These are phyloP conservation scores for Menura novaehollandiae DNA, from an alignment of 2,113 vertebrate species.

Conservation along the genomic window DNA sequence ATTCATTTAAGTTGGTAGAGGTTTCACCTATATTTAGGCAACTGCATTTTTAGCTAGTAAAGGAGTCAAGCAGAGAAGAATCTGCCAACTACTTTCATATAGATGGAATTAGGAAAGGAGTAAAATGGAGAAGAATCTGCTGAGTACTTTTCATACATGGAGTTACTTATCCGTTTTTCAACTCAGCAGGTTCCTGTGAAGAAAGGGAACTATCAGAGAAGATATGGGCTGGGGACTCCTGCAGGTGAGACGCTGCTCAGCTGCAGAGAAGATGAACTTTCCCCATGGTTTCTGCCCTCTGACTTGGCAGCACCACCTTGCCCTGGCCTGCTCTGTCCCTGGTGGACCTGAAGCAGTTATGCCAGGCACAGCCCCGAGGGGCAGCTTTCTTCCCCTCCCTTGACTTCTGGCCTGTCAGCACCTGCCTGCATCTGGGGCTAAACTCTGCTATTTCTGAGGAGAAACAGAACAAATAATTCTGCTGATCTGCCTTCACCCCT, in stretches of 20 bases:
- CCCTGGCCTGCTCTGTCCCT: not conserved
- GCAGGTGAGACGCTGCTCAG: not conserved
- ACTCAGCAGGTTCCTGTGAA: not conserved
- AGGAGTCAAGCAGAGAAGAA: not conserved
- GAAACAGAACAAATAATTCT: not conserved
- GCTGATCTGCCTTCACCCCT: not conserved
- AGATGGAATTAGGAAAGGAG: not conserved
- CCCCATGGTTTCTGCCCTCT: fast-evolving
- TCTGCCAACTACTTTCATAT: not conserved
- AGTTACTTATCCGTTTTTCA: not conserved
- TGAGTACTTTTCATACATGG: not conserved
- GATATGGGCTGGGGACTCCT: fast-evolving
- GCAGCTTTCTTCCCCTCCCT: not conserved
- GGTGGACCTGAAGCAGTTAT: fast-evolving
- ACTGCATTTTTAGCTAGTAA: not conserved
- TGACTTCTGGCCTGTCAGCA: not conserved
- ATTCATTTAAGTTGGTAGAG: not conserved
- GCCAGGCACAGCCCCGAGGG: not conserved
- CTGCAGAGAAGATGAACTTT: not conserved
- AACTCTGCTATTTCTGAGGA: not conserved
- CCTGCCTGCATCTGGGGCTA: not conserved
- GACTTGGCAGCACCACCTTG: not conserved
- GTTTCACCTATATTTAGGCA: not conserved
- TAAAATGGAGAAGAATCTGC: not conserved
- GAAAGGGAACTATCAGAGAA: not conserved